Evolutionary conservation across 2,797 vertebrate genomes (phyloP).

Genomic region (Rhabdomys pumilio): DNA sequence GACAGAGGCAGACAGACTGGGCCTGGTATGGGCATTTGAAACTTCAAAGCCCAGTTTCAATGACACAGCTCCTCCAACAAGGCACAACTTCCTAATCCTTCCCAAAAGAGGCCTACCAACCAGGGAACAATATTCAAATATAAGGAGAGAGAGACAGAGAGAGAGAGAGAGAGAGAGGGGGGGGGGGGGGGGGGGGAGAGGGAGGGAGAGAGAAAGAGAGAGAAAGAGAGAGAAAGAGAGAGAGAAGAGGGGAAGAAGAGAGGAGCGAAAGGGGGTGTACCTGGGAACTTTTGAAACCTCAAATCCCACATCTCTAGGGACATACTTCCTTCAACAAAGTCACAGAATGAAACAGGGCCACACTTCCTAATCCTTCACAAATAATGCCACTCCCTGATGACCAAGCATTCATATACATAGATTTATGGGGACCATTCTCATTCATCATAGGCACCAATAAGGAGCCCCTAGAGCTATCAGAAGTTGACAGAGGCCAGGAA

Average conservation of each 20-base stretch:
- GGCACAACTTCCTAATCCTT: not conserved
- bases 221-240: no score
- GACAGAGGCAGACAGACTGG: not conserved
- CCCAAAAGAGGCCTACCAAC: not conserved
- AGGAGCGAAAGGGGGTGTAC: not conserved
- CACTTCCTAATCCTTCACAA: not conserved
- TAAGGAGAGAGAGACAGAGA: not conserved
- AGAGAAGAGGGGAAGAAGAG: rapidly evolving
- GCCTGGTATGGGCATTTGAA: not conserved
- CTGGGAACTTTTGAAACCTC: not conserved
- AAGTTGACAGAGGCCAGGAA: slow-evolving; percentile 29
- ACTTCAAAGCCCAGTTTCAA: not conserved
- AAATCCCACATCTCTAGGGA: not conserved
- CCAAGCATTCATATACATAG: not conserved
- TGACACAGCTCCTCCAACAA: not conserved
- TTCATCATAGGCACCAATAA: not conserved
- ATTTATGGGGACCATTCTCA: not conserved
- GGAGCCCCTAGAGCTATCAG: not conserved
- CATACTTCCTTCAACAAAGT: not conserved
- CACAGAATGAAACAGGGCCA: not conserved
- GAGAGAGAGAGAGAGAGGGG: not conserved
- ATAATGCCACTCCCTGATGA: not conserved
- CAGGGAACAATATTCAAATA: not conserved
- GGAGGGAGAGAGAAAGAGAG: rapidly evolving
- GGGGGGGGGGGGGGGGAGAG: not conserved